Evolutionary conservation across 2,113 vertebrate species (phyloP), one percentile per base, ranked within the genome.

Genomic region (Rhipidura dahli): DNA sequence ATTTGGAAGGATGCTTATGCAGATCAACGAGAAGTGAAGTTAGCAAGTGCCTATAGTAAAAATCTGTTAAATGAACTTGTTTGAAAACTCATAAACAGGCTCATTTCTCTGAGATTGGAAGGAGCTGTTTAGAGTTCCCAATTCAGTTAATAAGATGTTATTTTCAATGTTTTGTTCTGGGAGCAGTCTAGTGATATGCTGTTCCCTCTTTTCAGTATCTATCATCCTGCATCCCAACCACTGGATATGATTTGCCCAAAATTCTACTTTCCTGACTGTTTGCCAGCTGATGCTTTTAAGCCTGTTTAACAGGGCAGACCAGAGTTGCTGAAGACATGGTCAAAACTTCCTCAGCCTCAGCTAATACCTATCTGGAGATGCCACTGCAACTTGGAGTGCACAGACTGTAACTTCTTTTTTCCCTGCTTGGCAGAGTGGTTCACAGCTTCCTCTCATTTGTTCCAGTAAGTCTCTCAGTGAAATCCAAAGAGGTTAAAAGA

Each of bases 21-120:
- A 88, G 91, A 85, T 89, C 82, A 91, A 66, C 27, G 77, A 83
- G 85, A 96, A 94, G 83, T 84, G 27, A 82, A 77, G 85, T 71
- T 92, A 94, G 53, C 51, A 83, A 86, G 68, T 63, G 76, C 60
- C 79, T 91, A 20, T 26, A 84, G 21, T 50, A 96, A 96, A 89
- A 79, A 28, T 68, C 65, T 89, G 89, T 56, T 89, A 91, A 97
- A 78, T 44, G 20, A 86, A 73, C 16, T 54, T 80, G 45, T 51
- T 65, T 75, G 56, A 63, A 93, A 72, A 90, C 28, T 31, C 37
- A 73, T 81, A 71, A 40, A 42, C 26, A 85, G 7, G 2, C 30
- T 90, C 10, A 82, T 95, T 96, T 93, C 54, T 93, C 54, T 57
- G 50, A 24, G 50, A 75, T 69, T 31, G 3, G 60, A 77, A 73